phyloP scores from a whole-genome alignment of 2,888 invertebrate genomes.

The Folsomia manolachei region DNA sequence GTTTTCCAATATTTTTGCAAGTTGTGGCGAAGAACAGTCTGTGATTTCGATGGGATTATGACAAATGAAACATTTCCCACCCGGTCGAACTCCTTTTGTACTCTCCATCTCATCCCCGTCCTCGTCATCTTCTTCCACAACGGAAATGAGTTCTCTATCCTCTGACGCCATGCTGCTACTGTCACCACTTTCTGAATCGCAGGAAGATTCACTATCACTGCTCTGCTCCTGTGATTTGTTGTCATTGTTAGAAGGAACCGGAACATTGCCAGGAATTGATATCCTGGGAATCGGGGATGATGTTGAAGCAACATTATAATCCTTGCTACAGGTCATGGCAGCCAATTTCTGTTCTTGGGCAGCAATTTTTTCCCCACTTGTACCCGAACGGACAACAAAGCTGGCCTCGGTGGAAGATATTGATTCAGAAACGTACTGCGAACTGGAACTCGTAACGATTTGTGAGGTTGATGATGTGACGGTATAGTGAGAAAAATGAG shows the following conservation, averaged over 20 bases:
- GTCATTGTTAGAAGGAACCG: not conserved
- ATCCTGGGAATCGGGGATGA: not conserved
- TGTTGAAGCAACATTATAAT: not conserved
- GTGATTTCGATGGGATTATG: not conserved
- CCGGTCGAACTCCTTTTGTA: not conserved
- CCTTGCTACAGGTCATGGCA: not conserved
- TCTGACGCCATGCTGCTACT: constrained; percentile 10
- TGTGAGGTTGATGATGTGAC: not conserved
- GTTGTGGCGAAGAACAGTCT: constrained; percentile 29
- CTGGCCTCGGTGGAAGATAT: not conserved
- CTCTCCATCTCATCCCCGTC: not conserved
- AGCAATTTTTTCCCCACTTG: too few species aligned
- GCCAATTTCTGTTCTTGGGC: not conserved
- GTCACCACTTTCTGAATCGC: not conserved
- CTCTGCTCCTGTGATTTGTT: not conserved
- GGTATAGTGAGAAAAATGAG: not conserved
- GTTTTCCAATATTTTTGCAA: constrained; percentile 40
- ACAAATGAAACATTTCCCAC: constrained; percentile 14
- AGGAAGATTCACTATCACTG: constrained; percentile 8
- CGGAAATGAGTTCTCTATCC: constrained; percentile 16
- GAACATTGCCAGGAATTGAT: not conserved
- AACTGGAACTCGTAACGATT: not conserved
- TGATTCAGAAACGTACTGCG: not conserved
- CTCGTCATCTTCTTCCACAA: constrained; percentile 15
- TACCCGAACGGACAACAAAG: too few species aligned